A percentile compares a stretch with the other conserved stretches of the same genome.
Conservation (phyloP, 2,888 invertebrate genomes). For the Mesorhabditis sp. region DNA sequence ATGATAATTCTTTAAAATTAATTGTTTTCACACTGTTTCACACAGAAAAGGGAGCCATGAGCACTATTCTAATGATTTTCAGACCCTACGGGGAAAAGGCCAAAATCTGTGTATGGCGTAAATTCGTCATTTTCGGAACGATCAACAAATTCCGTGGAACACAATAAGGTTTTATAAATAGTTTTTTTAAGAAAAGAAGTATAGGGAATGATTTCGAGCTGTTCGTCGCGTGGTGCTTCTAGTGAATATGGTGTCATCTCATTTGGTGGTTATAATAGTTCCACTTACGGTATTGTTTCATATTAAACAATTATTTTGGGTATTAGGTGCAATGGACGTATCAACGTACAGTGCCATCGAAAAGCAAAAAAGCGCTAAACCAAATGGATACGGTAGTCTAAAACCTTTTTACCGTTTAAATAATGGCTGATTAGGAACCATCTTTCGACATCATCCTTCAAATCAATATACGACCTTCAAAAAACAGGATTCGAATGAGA, state of each 20-base stretch:
- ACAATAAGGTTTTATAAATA: neutral
- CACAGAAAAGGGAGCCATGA: too few species aligned
- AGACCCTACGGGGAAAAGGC: neutral
- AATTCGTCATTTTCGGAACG: slow-evolving; percentile 32
- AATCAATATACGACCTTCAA: neutral
- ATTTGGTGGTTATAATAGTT: neutral
- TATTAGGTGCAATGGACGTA: neutral
- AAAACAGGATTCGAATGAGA: neutral
- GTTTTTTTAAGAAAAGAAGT: too few species aligned
- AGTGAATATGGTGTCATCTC: slow-evolving; percentile 2
- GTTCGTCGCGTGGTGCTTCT: slow-evolving; percentile 1
- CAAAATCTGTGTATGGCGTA: slow-evolving; percentile 30
- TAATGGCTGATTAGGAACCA: neutral
- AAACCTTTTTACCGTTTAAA: neutral
- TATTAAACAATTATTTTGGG: too few species aligned
- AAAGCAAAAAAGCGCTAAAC: neutral
- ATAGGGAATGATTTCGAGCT: slow-evolving; percentile 1
- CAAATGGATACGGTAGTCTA: slow-evolving; percentile 4
- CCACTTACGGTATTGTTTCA: too few species aligned
- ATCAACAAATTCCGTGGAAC: neutral
- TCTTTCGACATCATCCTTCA: neutral
- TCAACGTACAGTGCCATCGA: neutral
- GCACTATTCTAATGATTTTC: too few species aligned
- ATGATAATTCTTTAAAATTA: too few species aligned
- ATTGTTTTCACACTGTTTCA: too few species aligned